These are phyloP conservation scores for Notocelia uddmanniana DNA, from an alignment of 2,888 invertebrate species.

Conservation along the genomic window DNA sequence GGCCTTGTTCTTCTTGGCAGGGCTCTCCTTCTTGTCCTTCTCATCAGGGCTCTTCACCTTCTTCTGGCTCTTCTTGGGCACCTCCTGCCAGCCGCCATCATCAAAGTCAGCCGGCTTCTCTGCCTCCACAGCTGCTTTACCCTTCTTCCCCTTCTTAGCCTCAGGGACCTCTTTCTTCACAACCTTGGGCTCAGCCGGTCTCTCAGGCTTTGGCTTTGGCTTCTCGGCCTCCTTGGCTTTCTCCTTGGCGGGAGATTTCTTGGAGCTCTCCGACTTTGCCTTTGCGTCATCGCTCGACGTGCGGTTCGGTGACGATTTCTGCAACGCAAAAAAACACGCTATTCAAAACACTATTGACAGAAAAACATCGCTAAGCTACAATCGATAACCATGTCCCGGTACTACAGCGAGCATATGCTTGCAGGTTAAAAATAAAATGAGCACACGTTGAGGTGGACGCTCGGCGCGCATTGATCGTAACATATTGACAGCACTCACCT, in stretches of 20 bases:
- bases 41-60: conserved; percentile 87
- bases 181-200: conserved; percentile 66
- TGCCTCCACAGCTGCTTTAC: conserved; percentile 79
- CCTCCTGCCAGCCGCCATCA: conserved; percentile 91
- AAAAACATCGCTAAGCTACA: conserved; percentile 35
- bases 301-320: conserved; percentile 88
- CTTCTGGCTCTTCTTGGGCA: conserved; percentile 89
- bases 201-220: conserved; percentile 76
- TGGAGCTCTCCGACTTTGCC: conserved; percentile 85
- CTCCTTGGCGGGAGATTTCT: conserved; percentile 85
- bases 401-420: conserved; percentile 70
- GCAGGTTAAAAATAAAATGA: conserved; percentile 83
- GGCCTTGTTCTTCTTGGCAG: conserved; percentile 77
- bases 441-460: conserved; percentile 59
- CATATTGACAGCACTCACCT: conserved; percentile 82
- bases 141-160: conserved; percentile 87
- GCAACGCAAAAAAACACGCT: conserved; percentile 53
- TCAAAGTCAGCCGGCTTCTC: conserved; percentile 91
- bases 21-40: conserved; percentile 81
- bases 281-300: conserved; percentile 85
- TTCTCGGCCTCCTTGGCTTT: conserved; percentile 82
- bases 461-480: conserved; percentile 49
- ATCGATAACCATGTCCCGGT: conserved; percentile 59
- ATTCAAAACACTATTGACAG: conserved; percentile 9
- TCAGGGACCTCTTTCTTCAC: conserved; percentile 78